Conservation (phyloP, 2,113 vertebrate species). For the Catharus fuscescens region DNA sequence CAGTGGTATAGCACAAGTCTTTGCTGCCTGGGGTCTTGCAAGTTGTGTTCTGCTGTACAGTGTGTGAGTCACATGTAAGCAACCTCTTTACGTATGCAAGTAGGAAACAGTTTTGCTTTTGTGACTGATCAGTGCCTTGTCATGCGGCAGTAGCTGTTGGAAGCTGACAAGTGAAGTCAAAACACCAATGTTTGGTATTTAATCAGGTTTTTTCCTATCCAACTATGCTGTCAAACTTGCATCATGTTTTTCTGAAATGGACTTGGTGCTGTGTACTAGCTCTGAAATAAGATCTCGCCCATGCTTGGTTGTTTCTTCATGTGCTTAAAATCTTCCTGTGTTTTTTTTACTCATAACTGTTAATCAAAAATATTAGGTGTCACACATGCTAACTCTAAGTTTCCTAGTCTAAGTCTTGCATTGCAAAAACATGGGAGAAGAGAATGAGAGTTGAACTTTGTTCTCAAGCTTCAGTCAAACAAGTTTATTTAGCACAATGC, state of each 20-base stretch:
- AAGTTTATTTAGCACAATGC: background rate
- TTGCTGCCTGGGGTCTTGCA: background rate
- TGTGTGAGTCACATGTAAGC: background rate
- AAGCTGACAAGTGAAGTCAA: background rate
- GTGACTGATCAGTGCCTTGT: background rate
- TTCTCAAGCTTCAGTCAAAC: background rate
- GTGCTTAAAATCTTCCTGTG: background rate
- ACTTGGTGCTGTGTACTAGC: background rate
- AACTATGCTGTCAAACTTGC: fast-evolving
- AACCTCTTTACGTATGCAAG: background rate
- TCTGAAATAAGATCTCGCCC: background rate
- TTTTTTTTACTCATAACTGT: background rate
- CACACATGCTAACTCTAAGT: background rate
- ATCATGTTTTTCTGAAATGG: background rate
- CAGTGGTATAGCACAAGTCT: background rate
- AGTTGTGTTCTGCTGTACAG: background rate
- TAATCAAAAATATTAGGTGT: background rate
- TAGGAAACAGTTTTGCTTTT: background rate
- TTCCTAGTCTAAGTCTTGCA: background rate
- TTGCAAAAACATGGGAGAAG: background rate
- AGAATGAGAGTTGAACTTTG: background rate
- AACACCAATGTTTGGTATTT: background rate
- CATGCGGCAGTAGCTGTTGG: background rate
- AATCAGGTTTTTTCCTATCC: background rate
- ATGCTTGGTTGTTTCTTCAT: background rate